Percentiles rank a stretch among this genome's conserved stretches.
phyloP scores from a whole-genome alignment of 2,113 vertebrate genomes.

The Macrotis lagotis region DNA sequence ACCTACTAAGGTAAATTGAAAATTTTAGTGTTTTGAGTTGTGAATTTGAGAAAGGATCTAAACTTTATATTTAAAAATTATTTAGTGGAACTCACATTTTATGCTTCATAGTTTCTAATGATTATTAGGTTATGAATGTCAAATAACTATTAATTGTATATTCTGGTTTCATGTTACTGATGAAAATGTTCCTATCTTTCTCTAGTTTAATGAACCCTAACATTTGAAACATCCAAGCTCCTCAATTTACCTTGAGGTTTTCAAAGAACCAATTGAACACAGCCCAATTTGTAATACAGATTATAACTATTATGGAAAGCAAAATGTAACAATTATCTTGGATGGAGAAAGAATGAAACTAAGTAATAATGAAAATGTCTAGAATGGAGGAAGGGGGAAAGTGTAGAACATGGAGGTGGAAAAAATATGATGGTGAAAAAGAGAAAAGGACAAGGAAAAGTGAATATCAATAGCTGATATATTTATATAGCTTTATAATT shows the following conservation, averaged over 20 bases:
- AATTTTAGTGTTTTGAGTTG: not conserved
- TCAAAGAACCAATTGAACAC: not conserved
- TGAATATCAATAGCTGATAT: not conserved
- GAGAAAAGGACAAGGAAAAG: too few relatives aligned
- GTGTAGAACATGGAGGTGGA: not conserved
- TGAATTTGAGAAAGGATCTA: not conserved
- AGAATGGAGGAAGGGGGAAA: not conserved
- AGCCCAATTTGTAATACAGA: not conserved
- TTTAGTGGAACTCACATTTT: not conserved
- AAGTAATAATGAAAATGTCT: not conserved
- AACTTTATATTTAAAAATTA: not conserved
- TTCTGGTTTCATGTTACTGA: not conserved
- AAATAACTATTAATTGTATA: not conserved
- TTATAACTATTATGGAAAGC: not conserved
- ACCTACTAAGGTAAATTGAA: constrained; percentile 88
- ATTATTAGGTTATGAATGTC: not conserved
- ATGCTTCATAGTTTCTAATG: not conserved
- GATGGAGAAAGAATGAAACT: not conserved
- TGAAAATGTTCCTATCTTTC: not conserved
- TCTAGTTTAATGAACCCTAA: not conserved
- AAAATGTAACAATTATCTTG: not conserved
- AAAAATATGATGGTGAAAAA: not conserved
- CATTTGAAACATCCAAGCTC: not conserved
- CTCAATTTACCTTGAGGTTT: constrained; percentile 17
- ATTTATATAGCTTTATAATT: not conserved